Base-by-base conservation (phyloP, 2,113 vertebrate species). In the Strix aluco region DNA sequence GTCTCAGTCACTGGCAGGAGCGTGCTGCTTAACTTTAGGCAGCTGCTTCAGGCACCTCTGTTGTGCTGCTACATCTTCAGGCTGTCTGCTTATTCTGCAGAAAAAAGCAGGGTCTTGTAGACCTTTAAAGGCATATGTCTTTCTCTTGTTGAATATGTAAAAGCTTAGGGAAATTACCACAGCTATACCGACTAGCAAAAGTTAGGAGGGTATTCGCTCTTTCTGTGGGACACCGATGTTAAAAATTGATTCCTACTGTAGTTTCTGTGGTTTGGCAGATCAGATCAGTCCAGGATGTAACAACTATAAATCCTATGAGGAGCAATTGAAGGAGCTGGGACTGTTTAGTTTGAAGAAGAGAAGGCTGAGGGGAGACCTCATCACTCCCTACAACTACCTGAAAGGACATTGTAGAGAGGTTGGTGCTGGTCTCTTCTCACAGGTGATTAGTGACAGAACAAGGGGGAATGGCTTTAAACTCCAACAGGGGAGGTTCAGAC, bases 1-100 rank as follows among this genome's bases (percentile, higher is more conserved):
- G 40, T 61, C 66, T 93, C 0, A 0, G n/a, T 59, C 21, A 6
- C 36, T 11, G 44, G 16, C 22, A 55, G 61, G 52, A 42, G 3
- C 2, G 19, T 42, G 19, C 36, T 62, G 34, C 36, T 61, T 61
- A 65, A 59, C 21, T 80, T 67, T 6, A 49, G 22, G 52, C 19
- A 58, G 46, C 36, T 82, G 61, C 52, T 86, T 72, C 47, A 30
- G 52, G 36, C 65, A 40, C 36, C 25, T 87, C 46, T 74, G 54
- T 44, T 47, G 61, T 36, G 86, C 69, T 86, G 36, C 49, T 49
- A 26, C 23, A 12, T 19, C 81, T 58, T 86, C 27, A 73, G 38
- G 21, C 30, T 70, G 30, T 8, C 25, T 92, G 62, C 22, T 84
- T 49, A 26, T 65, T 89, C 34, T 70, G 62, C 26, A 66, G 81